Percentiles rank a stretch among this genome's conserved stretches.
Conservation (phyloP, 2,113 vertebrate species). For the Corydoras maculifer region DNA sequence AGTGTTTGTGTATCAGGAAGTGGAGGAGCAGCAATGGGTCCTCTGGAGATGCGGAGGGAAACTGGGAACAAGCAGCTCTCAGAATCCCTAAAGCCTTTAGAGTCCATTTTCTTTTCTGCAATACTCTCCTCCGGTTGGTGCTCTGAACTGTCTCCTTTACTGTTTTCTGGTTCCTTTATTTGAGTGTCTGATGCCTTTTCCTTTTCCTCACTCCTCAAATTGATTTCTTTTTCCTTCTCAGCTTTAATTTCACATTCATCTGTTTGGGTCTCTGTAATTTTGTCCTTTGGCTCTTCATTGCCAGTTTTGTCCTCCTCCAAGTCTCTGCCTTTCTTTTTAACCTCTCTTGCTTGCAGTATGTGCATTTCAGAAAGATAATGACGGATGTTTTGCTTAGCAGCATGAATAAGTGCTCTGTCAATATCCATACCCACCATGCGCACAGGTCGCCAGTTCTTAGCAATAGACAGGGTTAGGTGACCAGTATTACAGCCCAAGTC, state of each 20-base stretch:
- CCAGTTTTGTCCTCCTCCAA: neutral
- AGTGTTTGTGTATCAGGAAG: slow-evolving; percentile 53
- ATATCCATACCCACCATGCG: slow-evolving; percentile 84
- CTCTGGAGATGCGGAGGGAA: slow-evolving; percentile 75
- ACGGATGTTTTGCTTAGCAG: slow-evolving; percentile 82
- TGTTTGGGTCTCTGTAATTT: neutral
- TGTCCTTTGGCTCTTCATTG: slow-evolving; percentile 36
- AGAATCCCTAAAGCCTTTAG: slow-evolving; percentile 21
- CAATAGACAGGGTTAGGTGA: slow-evolving; percentile 80
- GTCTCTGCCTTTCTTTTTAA: neutral
- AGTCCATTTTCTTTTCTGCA: slow-evolving; percentile 35
- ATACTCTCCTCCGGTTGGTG: slow-evolving; percentile 36
- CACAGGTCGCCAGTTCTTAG: slow-evolving; percentile 72
- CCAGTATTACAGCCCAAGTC: slow-evolving; percentile 89
- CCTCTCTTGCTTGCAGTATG: slow-evolving; percentile 54
- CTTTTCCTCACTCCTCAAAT: slow-evolving; percentile 14
- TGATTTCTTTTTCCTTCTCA: neutral
- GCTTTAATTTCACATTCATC: slow-evolving; percentile 7
- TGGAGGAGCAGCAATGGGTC: slow-evolving; percentile 82
- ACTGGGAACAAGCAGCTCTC: slow-evolving; percentile 67
- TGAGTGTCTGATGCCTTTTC: slow-evolving; percentile 10
- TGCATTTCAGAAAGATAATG: slow-evolving; percentile 81
- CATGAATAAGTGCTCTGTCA: slow-evolving; percentile 72
- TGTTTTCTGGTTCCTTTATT: neutral
- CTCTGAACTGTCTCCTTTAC: slow-evolving; percentile 19